Percentiles rank a stretch among this genome's conserved stretches.
phyloP scores from a whole-genome alignment of 2,113 vertebrate genomes.

The Nymphicus hollandicus region DNA sequence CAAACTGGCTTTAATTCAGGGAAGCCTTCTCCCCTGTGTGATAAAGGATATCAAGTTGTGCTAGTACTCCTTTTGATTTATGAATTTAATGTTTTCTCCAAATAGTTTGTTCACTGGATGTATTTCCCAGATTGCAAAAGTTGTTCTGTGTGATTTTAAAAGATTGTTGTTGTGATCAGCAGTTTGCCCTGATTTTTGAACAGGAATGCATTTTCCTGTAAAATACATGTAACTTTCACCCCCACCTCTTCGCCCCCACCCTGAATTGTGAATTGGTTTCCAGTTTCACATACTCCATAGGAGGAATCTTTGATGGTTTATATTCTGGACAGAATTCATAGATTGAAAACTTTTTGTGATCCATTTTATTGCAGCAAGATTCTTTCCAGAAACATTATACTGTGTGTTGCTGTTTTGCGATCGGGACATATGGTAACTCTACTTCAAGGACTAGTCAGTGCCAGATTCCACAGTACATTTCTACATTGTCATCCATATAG shows the following conservation, averaged over 20 bases:
- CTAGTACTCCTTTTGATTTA: not conserved
- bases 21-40: not conserved
- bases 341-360: constrained; percentile 10
- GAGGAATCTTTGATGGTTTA: not conserved
- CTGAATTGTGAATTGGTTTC: not conserved
- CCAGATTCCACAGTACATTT: constrained; percentile 54
- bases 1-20: not conserved
- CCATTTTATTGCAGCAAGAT: constrained; percentile 19
- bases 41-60: not conserved
- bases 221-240: not conserved
- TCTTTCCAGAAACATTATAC: constrained; percentile 29
- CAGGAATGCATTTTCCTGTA: not conserved
- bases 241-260: not conserved
- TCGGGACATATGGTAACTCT: constrained; percentile 31
- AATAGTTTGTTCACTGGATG: not conserved
- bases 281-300: not conserved
- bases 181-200: not conserved
- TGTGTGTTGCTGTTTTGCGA: constrained; percentile 32
- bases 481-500: constrained; percentile 6
- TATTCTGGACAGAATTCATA: not conserved
- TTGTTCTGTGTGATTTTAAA: not conserved
- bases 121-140: not conserved
- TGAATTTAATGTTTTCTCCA: not conserved
- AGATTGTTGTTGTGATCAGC: not conserved
- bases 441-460: constrained; percentile 13